These are phyloP conservation scores for Epinotia demarniana DNA, from an alignment of 2,888 invertebrate species.

Conservation along the genomic window DNA sequence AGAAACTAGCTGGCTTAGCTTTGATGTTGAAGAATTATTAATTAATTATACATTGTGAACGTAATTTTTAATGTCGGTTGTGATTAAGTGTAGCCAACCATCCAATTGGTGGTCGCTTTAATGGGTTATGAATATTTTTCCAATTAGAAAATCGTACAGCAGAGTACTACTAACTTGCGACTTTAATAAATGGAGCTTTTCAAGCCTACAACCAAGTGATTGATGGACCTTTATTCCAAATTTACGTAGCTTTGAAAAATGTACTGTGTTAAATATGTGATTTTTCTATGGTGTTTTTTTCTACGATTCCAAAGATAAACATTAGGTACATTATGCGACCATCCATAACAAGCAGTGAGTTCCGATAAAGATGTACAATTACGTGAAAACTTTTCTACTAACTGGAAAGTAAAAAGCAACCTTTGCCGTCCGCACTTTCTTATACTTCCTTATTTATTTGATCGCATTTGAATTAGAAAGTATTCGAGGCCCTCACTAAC, in stretches of 20 bases:
- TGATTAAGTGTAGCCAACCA: neutral
- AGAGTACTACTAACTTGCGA: neutral
- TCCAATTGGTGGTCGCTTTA: neutral
- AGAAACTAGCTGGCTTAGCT: constrained; percentile 62
- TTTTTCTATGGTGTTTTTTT: too few relatives aligned
- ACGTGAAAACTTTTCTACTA: neutral
- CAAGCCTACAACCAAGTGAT: neutral
- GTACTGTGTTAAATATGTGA: too few relatives aligned
- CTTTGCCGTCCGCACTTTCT: neutral
- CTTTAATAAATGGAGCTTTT: neutral
- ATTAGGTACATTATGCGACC: too few relatives aligned
- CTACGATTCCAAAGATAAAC: too few relatives aligned
- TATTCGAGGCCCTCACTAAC: constrained; percentile 51
- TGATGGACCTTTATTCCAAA: too few relatives aligned
- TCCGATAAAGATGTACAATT: too few relatives aligned
- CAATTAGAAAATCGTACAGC: neutral
- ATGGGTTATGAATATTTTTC: constrained; percentile 4
- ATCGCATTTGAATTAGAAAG: constrained; percentile 36
- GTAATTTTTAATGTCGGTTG: neutral
- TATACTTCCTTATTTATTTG: constrained; percentile 30
- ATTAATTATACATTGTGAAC: constrained; percentile 25
- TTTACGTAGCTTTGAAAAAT: too few relatives aligned
- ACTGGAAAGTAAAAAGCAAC: neutral
- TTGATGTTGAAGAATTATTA: constrained; percentile 40
- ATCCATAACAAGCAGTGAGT: too few relatives aligned